Evolutionary conservation across 1,140 invertebrate genomes (phyloP), one percentile per base, ranked within the genome.

Genomic region (Sinella curviseta): DNA sequence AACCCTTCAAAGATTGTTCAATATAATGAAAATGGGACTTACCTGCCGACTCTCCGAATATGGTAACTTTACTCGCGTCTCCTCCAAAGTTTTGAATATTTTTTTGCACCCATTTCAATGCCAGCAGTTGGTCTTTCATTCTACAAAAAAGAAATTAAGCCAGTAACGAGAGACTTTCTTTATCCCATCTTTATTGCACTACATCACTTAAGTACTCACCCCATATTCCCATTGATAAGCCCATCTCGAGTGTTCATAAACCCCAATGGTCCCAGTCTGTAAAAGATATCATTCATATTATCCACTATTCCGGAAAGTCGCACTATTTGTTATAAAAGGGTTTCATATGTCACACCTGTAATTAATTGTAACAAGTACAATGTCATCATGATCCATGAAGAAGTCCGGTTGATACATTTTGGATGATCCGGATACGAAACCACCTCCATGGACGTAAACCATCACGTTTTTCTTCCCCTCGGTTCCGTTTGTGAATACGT

Each of bases 401-500:
- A 31, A 75, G 4, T 36, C 35, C 1, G 74, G 74, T 26, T 20
- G 4, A 30, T 75, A 75, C 35, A 75, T 54, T 4, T 14, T 17
- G 4, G 35, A n/a, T 4, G 34, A 12, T 28, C 74, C 74, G 16
- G 24, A 48, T 26, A 75, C 36, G 74, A 75, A 75, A 2, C 14
- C 74, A 24, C 74, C 30, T 12, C 12, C 30, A 16, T 60, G 12
- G 3, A 60, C 24, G 24, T 60, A 60, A 8, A 60, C 12, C 24
- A 60, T 60, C 8, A 60, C 12, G 8, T 4, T 16, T 60, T 60
- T 60, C 14, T 48, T 48, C 39, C 20, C 39, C 39, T 48, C 39
- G 78, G 88, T 87, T 84, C 86, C 85, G 20, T 8, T 8, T 12
- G 39, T 48, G 39, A 48, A 48, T 20, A 90, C 87, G 80, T 90